These are phyloP conservation scores for Syndactyla subalaris DNA, from an alignment of 2,797 vertebrate genomes.

Conservation along the genomic window DNA sequence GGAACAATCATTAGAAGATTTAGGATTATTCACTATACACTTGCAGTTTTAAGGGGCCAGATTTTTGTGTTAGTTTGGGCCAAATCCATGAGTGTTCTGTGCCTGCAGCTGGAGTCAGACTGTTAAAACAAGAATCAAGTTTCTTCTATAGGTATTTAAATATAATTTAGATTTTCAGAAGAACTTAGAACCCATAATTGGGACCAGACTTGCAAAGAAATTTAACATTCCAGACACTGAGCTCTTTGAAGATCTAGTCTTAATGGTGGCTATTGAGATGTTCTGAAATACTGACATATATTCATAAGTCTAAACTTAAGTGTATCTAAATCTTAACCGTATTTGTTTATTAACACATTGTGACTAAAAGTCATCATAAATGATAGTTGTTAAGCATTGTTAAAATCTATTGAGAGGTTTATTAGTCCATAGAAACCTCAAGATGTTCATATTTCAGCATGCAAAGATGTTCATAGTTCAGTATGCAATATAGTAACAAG, in stretches of 20 bases:
- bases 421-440: not conserved
- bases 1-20: not conserved
- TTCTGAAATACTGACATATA: not conserved
- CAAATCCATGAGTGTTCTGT: not conserved
- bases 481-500: not conserved
- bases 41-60: not conserved
- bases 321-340: not conserved
- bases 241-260: not conserved
- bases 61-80: not conserved
- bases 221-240: conserved; percentile 10
- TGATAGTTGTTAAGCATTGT: not conserved
- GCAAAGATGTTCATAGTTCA: not conserved
- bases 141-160: conserved; percentile 17
- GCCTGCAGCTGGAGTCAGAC: not conserved
- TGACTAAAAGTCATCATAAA: not conserved
- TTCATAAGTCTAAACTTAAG: not conserved
- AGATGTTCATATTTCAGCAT: not conserved
- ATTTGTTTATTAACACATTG: not conserved
- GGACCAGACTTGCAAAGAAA: conserved; percentile 18
- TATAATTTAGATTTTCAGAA: conserved; percentile 49
- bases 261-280: not conserved
- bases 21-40: not conserved
- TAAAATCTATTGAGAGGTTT: not conserved
- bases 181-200: conserved; percentile 9
- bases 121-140: conserved; percentile 14